phyloP scores from a whole-genome alignment of 2,113 vertebrate genomes.

The Vicugna pacos region DNA sequence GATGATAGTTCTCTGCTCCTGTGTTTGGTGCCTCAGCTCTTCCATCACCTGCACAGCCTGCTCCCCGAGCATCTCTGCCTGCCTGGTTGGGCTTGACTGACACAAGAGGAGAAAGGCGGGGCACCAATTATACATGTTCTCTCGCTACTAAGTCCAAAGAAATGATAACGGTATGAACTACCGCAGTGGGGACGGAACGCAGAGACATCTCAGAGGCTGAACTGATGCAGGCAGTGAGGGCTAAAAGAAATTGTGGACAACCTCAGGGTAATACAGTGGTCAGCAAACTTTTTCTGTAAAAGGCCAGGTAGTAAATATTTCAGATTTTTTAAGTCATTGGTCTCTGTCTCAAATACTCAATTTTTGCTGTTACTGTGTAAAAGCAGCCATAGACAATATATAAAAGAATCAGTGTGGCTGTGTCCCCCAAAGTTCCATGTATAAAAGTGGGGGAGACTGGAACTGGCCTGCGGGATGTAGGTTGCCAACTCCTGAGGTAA shows the following conservation, averaged over 20 bases:
- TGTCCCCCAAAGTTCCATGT: background rate
- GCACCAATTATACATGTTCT: background rate
- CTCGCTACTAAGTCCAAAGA: background rate
- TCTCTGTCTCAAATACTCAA: background rate
- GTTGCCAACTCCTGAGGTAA: too few species aligned
- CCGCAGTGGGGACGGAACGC: background rate
- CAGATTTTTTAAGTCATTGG: background rate
- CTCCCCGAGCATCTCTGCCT: background rate
- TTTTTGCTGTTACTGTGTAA: background rate
- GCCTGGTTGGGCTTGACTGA: background rate
- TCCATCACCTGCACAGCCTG: too few species aligned
- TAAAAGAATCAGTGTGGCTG: background rate
- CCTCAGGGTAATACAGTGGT: background rate
- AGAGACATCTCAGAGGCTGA: background rate
- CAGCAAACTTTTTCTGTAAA: background rate
- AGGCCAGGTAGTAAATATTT: background rate
- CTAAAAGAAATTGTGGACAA: background rate
- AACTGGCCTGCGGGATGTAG: too few species aligned
- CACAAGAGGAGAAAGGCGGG: background rate
- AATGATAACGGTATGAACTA: background rate
- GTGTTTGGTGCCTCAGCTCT: background rate
- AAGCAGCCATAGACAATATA: background rate
- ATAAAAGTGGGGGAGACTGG: background rate
- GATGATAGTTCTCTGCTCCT: background rate
- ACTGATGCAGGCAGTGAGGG: rapidly evolving